These are phyloP conservation scores for Trichonephila inaurata DNA, from an alignment of 1,140 invertebrate species.

Conservation along the genomic window DNA sequence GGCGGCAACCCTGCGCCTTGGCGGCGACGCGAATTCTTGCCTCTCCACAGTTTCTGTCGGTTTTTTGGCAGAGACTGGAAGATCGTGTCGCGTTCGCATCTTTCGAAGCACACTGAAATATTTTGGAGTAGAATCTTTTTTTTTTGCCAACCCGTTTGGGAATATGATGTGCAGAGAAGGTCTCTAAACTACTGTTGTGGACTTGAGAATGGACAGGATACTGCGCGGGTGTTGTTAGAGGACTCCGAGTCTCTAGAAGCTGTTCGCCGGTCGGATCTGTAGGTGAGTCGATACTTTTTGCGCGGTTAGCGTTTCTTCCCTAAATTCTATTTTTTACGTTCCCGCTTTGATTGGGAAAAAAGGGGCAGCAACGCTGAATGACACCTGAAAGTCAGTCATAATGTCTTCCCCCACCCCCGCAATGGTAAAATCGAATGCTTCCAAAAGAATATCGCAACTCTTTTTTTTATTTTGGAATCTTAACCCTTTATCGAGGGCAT, in stretches of 20 bases:
- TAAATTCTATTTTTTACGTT: constrained; percentile 5
- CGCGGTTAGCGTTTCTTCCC: constrained; percentile 25
- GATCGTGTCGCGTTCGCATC: neutral
- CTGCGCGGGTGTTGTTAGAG: neutral
- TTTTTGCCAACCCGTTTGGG: neutral
- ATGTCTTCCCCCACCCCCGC: neutral
- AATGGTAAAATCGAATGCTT: neutral
- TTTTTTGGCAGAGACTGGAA: neutral
- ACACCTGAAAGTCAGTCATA: constrained; percentile 24
- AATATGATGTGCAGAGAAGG: neutral
- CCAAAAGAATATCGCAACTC: too few relatives aligned
- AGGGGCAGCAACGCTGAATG: constrained; percentile 20
- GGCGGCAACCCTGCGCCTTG: neutral
- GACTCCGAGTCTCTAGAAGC: neutral
- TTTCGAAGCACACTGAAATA: neutral
- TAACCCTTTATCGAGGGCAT: too few relatives aligned
- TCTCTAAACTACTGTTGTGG: neutral
- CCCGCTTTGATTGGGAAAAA: neutral
- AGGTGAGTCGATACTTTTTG: constrained; percentile 30
- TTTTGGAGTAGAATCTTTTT: neutral
- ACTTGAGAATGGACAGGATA: neutral
- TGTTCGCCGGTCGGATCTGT: neutral
- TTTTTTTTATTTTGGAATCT: too few relatives aligned
- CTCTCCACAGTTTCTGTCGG: neutral
- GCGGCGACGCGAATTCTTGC: neutral